These are phyloP conservation scores for Pocillopora damicornis DNA, from an alignment of 64 coral and sea anemone species.

Conservation along the genomic window DNA sequence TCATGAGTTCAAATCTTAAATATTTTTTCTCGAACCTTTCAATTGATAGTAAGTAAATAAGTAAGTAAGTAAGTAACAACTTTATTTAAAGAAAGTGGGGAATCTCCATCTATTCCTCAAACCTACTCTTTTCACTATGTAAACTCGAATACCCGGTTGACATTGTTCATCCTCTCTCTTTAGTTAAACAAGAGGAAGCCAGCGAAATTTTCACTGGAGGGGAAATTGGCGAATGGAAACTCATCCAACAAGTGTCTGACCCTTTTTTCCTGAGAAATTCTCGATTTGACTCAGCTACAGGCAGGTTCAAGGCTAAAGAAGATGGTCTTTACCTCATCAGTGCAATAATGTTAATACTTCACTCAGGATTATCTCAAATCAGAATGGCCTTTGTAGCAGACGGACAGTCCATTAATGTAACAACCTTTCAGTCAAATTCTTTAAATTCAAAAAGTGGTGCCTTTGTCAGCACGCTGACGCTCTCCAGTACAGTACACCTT, in stretches of 20 bases:
- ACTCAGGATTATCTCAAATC: constrained; percentile 7
- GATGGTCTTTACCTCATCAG: constrained; percentile 23
- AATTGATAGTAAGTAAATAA: too few relatives aligned
- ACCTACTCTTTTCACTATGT: too few relatives aligned
- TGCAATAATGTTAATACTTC: not conserved
- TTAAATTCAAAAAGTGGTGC: not conserved
- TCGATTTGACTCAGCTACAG: not conserved
- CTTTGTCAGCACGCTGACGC: constrained; percentile 12
- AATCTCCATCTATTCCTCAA: too few relatives aligned
- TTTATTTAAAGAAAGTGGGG: too few relatives aligned
- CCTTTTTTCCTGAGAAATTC: not conserved
- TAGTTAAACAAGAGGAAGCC: constrained; percentile 13
- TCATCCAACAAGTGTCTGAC: not conserved
- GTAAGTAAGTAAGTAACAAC: too few relatives aligned
- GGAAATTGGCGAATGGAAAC: constrained; percentile 17
- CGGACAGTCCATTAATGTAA: not conserved
- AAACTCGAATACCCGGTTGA: not conserved
- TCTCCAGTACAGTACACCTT: not conserved
- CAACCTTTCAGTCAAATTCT: not conserved
- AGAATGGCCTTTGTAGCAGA: not conserved
- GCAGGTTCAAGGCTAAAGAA: not conserved
- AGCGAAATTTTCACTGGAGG: not conserved
- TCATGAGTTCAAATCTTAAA: too few relatives aligned
- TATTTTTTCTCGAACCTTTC: too few relatives aligned
- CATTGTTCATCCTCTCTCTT: not conserved